Evolutionary conservation across 2,888 invertebrate genomes (phyloP).

Genomic region (Sacculina carcini): DNA sequence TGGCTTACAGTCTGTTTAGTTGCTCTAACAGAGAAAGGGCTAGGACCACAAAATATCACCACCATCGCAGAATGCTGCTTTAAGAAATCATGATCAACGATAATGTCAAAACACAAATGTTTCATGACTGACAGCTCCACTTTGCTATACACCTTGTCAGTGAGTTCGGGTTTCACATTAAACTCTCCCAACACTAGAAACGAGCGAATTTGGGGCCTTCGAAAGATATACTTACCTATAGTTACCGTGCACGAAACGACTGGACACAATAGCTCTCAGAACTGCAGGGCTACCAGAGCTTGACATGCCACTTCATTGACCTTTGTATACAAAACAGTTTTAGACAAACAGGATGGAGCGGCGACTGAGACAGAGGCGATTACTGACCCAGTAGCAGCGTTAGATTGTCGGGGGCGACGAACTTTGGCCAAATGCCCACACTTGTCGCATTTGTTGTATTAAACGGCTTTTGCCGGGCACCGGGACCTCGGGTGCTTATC

Average conservation of each 20-base stretch:
- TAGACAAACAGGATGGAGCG: no score
- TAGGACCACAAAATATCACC: not conserved
- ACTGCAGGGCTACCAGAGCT: no score
- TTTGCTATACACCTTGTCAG: not conserved
- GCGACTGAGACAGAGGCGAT: no score
- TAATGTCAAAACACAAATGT: conserved; percentile 4
- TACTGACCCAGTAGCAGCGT: no score
- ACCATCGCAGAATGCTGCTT: not conserved
- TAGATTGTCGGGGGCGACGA: no score
- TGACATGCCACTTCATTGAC: no score
- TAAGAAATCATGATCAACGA: conserved; percentile 2
- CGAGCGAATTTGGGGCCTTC: not conserved
- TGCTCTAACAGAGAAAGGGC: conserved; percentile 1
- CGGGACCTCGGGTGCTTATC: no score
- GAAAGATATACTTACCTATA: not conserved
- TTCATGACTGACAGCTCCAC: not conserved
- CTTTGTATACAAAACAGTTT: no score
- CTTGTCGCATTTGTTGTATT: no score
- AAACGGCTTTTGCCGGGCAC: no score
- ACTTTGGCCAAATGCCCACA: no score
- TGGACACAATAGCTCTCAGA: no score
- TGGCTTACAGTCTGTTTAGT: conserved; percentile 1
- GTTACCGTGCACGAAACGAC: not conserved
- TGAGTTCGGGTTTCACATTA: not conserved
- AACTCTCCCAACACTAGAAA: not conserved